A percentile compares a stretch with the other conserved stretches of the same genome.
Evolutionary conservation across 2,888 invertebrate species (phyloP).

Genomic region (Pseudeuparius sepicola): DNA sequence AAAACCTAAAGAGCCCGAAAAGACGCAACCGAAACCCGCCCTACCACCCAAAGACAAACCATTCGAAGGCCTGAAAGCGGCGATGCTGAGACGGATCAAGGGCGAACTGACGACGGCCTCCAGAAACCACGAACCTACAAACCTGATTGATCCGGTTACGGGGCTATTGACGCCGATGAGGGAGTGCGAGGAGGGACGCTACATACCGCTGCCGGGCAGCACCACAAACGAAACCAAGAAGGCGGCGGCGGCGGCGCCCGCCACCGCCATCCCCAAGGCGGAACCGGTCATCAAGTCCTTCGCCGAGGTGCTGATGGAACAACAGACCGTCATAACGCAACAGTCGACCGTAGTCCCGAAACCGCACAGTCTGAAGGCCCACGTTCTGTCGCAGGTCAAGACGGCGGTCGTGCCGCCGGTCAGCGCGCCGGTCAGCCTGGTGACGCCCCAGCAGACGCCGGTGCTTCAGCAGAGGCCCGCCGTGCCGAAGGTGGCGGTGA

Average conservation of each 20-base stretch:
- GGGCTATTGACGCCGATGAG: conserved; percentile 60
- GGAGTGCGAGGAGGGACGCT: conserved; percentile 60
- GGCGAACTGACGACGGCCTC: conserved; percentile 30
- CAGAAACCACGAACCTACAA: conserved; percentile 51
- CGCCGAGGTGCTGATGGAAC: conserved; percentile 12
- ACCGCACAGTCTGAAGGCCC: conserved; percentile 52
- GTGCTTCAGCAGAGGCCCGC: conserved; percentile 3
- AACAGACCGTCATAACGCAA: conserved; percentile 23
- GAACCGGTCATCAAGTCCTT: neutral
- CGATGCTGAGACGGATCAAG: conserved; percentile 36
- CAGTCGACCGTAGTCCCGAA: conserved; percentile 29
- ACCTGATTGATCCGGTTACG: conserved; percentile 64
- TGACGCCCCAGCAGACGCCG: conserved; percentile 1
- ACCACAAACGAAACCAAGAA: conserved; percentile 18
- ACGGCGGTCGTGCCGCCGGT: conserved; percentile 28
- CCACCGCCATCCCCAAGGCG: conserved; percentile 12
- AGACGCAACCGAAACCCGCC: conserved; percentile 15
- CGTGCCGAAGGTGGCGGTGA: neutral
- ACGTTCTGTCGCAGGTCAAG: conserved; percentile 46
- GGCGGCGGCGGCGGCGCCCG: conserved; percentile 4
- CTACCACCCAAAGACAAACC: conserved; percentile 30
- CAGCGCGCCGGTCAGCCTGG: conserved; percentile 10
- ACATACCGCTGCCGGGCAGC: conserved; percentile 46
- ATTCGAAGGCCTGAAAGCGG: conserved; percentile 36
- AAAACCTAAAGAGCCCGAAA: conserved; percentile 18